Evolutionary conservation across 1,140 invertebrate genomes (phyloP).

Genomic region (Bemisia tabaci): DNA sequence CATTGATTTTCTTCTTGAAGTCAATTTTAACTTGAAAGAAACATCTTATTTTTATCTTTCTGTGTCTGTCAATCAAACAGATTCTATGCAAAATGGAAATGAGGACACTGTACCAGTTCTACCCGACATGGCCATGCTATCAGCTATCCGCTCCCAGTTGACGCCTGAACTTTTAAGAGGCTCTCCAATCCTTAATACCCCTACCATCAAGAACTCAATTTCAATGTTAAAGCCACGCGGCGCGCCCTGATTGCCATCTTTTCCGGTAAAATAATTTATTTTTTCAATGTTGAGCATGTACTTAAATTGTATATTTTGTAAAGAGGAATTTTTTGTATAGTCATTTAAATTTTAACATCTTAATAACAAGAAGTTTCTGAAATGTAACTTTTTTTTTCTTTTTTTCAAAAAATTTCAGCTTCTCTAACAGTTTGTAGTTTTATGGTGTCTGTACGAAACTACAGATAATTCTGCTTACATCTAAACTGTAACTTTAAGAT

Average conservation of each 20-base stretch:
- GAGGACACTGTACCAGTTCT: neutral
- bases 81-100: neutral
- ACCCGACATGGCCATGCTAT: neutral
- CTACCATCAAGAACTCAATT: neutral
- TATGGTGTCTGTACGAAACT: neutral
- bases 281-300: neutral
- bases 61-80: neutral
- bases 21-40: no score
- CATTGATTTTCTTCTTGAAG: no score
- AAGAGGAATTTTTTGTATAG: no score
- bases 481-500: neutral
- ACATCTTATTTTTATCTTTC: no score
- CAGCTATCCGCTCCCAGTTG: neutral
- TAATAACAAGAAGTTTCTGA: no score
- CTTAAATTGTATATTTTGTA: slow-evolving; percentile 4
- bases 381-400: no score
- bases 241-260: neutral
- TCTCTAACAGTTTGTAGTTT: no score
- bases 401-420: no score
- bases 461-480: neutral
- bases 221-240: neutral
- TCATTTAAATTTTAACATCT: no score
- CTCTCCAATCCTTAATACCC: neutral
- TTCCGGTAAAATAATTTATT: neutral
- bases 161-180: slow-evolving; percentile 9